Base-by-base conservation (phyloP, 2,888 invertebrate genomes). In the Helicoverpa assulta region DNA sequence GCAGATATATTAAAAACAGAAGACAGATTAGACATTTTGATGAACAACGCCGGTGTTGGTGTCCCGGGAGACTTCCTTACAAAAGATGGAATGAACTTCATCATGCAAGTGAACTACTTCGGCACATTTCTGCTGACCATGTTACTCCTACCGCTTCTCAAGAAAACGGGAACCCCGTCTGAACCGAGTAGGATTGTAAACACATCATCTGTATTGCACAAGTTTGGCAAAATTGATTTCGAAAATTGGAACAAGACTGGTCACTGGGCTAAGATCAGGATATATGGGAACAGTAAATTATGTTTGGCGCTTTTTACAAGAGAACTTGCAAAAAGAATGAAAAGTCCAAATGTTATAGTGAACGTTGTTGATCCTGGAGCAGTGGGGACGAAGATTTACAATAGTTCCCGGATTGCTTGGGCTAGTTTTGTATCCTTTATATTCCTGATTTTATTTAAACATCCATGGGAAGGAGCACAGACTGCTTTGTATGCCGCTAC, bases 81-180 rank as follows among this genome's bases (percentile, higher is more conserved):
- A 21, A 97, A 97, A 83, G 99, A 99, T 86, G 98, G 98, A 1
- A 92, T 99, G 74, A 99, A 99, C 89, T 94, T 97, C 76, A 98
- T 98, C 12, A 98, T 99, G 97, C 99, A 98, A 59, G 98, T 99
- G 3, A 99, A 99, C 91, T 98, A 99, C 86, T 98, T 98, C 90
- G 99, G 99, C 0, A 98, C 98, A 12, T 99, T 99, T 90, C 95
- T 99, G 40, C 94, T 99, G 60, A 99, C 99, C 0, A 97, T 99
- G 89, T 96, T 99, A 43, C 96, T 99, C 50, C 97, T 98, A 81
- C 98, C 98, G 93, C 93, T 98, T 75, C 88, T 98, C 76, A 97
- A 97, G 89, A 97, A 96, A 86, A 87, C 92, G 8, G 95, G 93
- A 2, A 83, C 68, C 0, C 66, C 82, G 5, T 96, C 97, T 14